Base-by-base conservation (phyloP, 1,140 invertebrate species). In the Colletes gigas region DNA sequence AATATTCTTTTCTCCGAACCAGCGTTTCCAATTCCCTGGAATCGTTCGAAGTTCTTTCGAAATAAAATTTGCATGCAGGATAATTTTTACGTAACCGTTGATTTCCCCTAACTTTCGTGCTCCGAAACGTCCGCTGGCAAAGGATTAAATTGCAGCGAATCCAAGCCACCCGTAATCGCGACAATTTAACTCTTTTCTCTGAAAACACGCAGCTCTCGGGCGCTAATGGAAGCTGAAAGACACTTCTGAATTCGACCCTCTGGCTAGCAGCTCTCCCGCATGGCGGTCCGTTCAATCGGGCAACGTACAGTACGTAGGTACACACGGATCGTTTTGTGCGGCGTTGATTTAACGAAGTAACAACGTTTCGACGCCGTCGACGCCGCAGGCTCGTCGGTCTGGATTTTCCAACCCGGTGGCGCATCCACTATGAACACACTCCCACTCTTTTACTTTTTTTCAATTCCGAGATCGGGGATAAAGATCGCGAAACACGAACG, bases 171-270 rank as follows among this genome's bases (percentile, higher is more conserved):
- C 62, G 78, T 70, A 80, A 68, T 57, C 71, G 55, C 39, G 68
- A 59, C 78, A 57, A 83, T 83, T 76, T 66, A 81, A 83, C 75
- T 81, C 75, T 81, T 76, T 67, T 41, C 78, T 66, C 70, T 82
- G 52, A 72, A 83, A 81, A 62, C 17, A 44, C 52, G 19, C 14
- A 17, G 44, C 65, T 55, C 54, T 2, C 30, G 30, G 30, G 55
- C 65, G 57, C 77, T 78, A 83, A 84, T 74, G 74, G 80, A 69
- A 52, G 55, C 68, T 69, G 70, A 82, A 78, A 84, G 57, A 41
- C 39, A 68, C 66, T 47, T 82, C 47, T 19, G 65, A 80, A 67
- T 21, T 76, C 47, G 66, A 83, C 57, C 71, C 69, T 30, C 57
- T 67, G 50, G 67, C 54, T 69, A n/a, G 50, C 76, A 54, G 59